Evolutionary conservation across 2,113 vertebrate genomes (phyloP).

Genomic region (Cavia porcellus): DNA sequence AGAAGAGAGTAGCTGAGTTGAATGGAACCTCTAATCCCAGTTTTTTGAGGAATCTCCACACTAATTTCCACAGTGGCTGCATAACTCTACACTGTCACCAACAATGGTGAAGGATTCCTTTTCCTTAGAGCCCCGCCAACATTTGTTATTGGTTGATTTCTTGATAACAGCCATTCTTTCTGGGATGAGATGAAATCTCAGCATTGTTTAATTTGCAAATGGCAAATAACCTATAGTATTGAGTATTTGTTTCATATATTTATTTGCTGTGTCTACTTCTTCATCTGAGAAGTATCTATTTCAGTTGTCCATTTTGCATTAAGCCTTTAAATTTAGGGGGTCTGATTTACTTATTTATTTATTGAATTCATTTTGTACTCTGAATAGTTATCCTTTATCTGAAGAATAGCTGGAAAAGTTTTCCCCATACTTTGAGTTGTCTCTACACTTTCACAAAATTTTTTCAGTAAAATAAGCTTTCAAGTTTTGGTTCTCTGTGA

Average conservation of each 20-base stretch:
- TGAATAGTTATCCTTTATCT: neutral
- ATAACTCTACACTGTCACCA: neutral
- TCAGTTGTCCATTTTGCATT: neutral
- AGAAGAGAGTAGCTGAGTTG: neutral
- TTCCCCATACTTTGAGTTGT: neutral
- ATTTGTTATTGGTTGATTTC: neutral
- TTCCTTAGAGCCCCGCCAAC: neutral
- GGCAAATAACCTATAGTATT: neutral
- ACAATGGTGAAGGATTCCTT: neutral
- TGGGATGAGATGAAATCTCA: neutral
- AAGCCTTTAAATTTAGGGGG: neutral
- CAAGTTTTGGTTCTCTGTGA: neutral
- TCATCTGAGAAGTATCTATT: neutral
- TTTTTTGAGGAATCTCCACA: neutral
- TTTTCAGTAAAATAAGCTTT: neutral
- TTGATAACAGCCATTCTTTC: neutral
- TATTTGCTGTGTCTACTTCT: neutral
- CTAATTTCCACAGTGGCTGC: neutral
- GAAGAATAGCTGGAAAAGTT: neutral
- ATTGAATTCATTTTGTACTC: neutral
- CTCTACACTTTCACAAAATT: neutral
- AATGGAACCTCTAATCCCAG: neutral
- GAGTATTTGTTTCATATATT: neutral
- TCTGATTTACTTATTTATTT: neutral
- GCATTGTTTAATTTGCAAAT: neutral